Evolutionary conservation across 1,140 invertebrate genomes (phyloP), one percentile per base, ranked within the genome.

Genomic region (Nasonia longicornis): DNA sequence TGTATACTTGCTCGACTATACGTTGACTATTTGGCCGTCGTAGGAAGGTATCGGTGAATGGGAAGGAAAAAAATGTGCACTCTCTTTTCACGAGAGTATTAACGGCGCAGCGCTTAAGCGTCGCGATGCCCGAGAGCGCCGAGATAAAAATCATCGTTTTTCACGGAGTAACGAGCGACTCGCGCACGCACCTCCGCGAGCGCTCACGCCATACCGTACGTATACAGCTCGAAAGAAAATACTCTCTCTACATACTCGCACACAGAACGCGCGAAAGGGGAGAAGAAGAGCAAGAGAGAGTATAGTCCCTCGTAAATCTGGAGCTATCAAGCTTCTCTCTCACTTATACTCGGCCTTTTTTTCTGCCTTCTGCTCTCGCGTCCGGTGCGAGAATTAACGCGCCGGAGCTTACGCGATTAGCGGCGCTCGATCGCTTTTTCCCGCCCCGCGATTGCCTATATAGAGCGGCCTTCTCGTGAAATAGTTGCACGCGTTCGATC

Each of bases 101-200:
- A 42, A 42, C 73, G 29, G 48, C 12, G 6, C 26, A 3, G 26
- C 12, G n/a, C 7, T 52, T 26, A 52, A 26, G 22, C 4, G 71
- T 38, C 11, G 42, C 69, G 69, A 42, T 42, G 35, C 35, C 2
- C 4, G 22, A 6, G 10, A 16, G 2, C 31, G 31, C 31, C 45
- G 35, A 70, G 77, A 78, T 78, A 78, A 78, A 78, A 70, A 78
- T 78, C 77, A 52, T 70, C 77, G 35, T 78, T 78, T 70, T 70
- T 78, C 77, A 78, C 38, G 64, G 22, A 48, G 42, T 78, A 78
- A 77, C 42, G 75, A 77, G 35, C 66, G 2, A 38, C 70, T 63
- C 3, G 16, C 72, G 42, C 42, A 58, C 42, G 48, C 72, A 58
- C 26, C 11, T 16, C 11, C 26, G 29, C 38, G 0, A 7, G 35